Conservation (phyloP, 2,797 vertebrate species). For the Syncerus caffer region DNA sequence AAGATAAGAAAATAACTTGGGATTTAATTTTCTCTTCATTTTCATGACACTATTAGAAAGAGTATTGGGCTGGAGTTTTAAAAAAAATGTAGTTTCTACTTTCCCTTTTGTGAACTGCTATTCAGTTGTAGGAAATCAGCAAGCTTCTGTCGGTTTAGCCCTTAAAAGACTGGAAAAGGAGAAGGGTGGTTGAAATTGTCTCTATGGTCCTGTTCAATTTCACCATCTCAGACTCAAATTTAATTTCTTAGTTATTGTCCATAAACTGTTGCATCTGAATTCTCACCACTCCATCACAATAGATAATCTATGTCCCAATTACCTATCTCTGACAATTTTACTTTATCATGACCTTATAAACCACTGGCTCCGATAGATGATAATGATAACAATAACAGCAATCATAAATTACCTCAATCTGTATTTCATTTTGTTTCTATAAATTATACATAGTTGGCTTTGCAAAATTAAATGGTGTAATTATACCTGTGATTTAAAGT, state of each 20-base stretch:
- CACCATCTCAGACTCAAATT: background rate
- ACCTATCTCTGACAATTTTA: background rate
- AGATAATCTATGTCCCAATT: background rate
- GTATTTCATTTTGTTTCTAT: constrained; percentile 10
- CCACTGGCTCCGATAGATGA: background rate
- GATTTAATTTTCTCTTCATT: constrained; percentile 26
- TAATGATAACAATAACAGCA: background rate
- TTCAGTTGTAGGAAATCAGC: background rate
- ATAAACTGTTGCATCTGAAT: constrained; percentile 11
- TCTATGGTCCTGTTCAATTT: background rate
- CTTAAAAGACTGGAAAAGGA: background rate
- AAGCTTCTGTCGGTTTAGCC: background rate
- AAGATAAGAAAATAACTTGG: constrained; percentile 4
- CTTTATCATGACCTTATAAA: background rate
- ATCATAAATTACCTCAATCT: background rate
- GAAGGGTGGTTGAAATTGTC: background rate
- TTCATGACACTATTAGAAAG: background rate
- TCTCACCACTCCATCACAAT: background rate
- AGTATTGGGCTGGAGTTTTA: background rate
- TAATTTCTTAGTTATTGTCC: background rate
- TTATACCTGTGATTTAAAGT: background rate
- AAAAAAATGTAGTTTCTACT: background rate
- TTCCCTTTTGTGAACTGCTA: background rate
- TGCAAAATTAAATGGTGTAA: background rate
- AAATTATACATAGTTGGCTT: background rate